Percentiles rank a stretch among this genome's conserved stretches.
Evolutionary conservation across 1,140 invertebrate genomes (phyloP).

Genomic region (Achroia grisella): DNA sequence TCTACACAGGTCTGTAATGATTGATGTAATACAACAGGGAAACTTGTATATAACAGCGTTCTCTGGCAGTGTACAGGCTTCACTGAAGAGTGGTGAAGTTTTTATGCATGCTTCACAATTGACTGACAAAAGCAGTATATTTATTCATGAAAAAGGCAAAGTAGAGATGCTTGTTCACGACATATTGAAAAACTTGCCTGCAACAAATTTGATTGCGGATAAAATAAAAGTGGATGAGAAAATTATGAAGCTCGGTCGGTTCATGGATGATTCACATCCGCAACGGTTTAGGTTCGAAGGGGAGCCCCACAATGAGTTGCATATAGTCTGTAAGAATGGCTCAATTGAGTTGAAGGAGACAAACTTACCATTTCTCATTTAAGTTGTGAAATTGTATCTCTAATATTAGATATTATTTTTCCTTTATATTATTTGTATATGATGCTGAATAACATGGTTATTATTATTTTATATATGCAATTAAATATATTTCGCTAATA

Average conservation of each 20-base stretch:
- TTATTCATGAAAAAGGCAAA: constrained; percentile 70
- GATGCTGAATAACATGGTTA: neutral
- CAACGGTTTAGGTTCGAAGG: constrained; percentile 66
- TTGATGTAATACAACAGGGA: constrained; percentile 67
- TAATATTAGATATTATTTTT: constrained; percentile 12
- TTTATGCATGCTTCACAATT: constrained; percentile 65
- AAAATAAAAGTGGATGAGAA: constrained; percentile 65
- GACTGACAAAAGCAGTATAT: constrained; percentile 67
- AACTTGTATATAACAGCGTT: constrained; percentile 65
- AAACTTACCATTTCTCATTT: constrained; percentile 49
- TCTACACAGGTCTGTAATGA: constrained; percentile 55
- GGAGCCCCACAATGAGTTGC: constrained; percentile 53
- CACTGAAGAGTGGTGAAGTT: constrained; percentile 66
- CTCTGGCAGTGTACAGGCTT: constrained; percentile 60
- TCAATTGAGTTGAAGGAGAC: constrained; percentile 66
- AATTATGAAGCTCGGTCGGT: constrained; percentile 58
- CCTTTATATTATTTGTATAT: constrained; percentile 11
- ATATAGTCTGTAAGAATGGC: constrained; percentile 71
- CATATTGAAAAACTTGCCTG: constrained; percentile 58
- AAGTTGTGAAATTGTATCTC: constrained; percentile 10
- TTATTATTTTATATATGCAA: no score
- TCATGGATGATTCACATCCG: constrained; percentile 64
- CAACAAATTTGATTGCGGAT: constrained; percentile 66
- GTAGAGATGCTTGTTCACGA: constrained; percentile 60
- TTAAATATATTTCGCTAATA: no score